A percentile compares a stretch with the other conserved stretches of the same genome.
Evolutionary conservation across 92 coral and sea anemone genomes (phyloP).

Genomic region (Zoanthus sansibaricus): DNA sequence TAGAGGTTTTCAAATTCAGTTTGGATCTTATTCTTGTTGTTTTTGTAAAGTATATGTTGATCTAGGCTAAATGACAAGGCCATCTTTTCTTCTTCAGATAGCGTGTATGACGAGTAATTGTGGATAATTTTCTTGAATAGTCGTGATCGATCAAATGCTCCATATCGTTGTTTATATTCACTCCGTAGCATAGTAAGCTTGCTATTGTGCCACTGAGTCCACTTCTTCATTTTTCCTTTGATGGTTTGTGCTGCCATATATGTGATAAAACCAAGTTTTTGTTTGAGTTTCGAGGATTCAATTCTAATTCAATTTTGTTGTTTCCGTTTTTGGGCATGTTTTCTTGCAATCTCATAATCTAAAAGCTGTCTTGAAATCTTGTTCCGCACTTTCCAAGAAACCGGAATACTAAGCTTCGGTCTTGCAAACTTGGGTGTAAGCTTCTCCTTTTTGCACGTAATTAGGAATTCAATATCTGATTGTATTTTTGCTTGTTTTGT

Average conservation of each 20-base stretch:
- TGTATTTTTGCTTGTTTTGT: background rate
- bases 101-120: slow-evolving; percentile 1
- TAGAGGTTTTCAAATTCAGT: slow-evolving; percentile 23
- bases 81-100: slow-evolving; percentile 19
- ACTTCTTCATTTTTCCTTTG: background rate
- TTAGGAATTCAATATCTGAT: slow-evolving; percentile 9
- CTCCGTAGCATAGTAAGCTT: slow-evolving; percentile 15
- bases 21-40: slow-evolving; percentile 11
- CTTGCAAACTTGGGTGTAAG: slow-evolving; percentile 11
- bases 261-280: background rate
- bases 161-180: background rate
- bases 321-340: slow-evolving; percentile 24
- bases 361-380: slow-evolving; percentile 14
- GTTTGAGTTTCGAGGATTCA: background rate
- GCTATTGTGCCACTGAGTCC: slow-evolving; percentile 10
- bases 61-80: slow-evolving; percentile 24
- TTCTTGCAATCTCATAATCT: slow-evolving; percentile 11
- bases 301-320: background rate
- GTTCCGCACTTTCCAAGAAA: slow-evolving; percentile 25
- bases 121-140: slow-evolving; percentile 18
- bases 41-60: slow-evolving; percentile 15
- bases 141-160: background rate
- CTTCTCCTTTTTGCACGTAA: slow-evolving; percentile 14
- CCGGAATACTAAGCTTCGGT: slow-evolving; percentile 34
- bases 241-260: background rate